Evolutionary conservation across 2,113 vertebrate genomes (phyloP).

Genomic region (Solenodon paradoxus): DNA sequence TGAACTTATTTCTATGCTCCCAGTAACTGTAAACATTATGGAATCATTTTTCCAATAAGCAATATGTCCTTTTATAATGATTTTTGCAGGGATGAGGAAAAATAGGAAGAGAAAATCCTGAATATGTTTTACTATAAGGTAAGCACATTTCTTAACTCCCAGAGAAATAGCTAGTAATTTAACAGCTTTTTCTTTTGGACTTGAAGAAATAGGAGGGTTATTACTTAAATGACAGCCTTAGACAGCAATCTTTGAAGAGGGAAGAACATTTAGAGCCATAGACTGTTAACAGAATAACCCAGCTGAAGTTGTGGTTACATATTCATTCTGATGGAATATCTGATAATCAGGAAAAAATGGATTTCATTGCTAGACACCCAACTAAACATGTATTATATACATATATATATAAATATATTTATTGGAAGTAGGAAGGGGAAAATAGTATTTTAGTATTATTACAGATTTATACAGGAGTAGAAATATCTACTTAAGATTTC

Average conservation of each 20-base stretch:
- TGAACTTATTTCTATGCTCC: not conserved
- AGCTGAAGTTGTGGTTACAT: not conserved
- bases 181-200: not conserved
- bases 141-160: not conserved
- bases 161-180: not conserved
- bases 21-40: not conserved
- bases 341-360: not conserved
- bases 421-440: not conserved
- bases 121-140: not conserved
- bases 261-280: not conserved
- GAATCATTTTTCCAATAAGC: not conserved
- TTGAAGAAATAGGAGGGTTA: not conserved
- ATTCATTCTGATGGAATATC: not conserved
- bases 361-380: not conserved
- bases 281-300: not conserved
- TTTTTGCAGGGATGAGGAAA: not conserved
- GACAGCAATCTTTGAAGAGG: not conserved
- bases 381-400: not conserved
- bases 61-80: not conserved
- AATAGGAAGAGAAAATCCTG: not conserved
- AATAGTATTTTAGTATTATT: not conserved
- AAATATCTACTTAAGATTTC: slow-evolving; percentile 2
- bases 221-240: slow-evolving; percentile 14
- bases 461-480: not conserved
- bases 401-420: not conserved